Evolutionary conservation across 2,113 vertebrate species (phyloP), one percentile per base, ranked within the genome.

Genomic region (Perca schrenkii): DNA sequence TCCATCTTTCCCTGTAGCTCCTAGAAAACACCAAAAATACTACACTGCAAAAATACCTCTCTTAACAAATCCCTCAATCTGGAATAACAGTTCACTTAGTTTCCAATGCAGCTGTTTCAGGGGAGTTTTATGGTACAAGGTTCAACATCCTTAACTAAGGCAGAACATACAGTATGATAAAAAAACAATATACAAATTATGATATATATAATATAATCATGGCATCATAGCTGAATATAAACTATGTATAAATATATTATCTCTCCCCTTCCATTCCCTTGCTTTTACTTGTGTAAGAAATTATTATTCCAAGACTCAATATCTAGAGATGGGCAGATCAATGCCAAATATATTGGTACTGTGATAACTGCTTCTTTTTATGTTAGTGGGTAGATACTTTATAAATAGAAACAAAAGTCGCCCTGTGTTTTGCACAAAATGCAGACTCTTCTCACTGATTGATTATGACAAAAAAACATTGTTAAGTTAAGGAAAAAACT

Each of bases 1-100:
- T 98, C 97, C 98, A 99, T 99, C 87, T 97, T 98, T 84, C 97
- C 98, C 82, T 99, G 97, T 73, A 99, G 83, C 82, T 99, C 98
- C 98, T 99, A 88, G 79, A 90, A 84, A 4, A 74, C 43, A 72
- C 12, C 64, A 76, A 67, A 36, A 73, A 79, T 10, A 62, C 3
- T 36, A 11, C 3, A 13, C 10, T 66, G 53, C 52, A 83, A 46
- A 69, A 61, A 56, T 22, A 52, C 28, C 17, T 13, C 28, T 31
- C 8, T 66, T 14, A 61, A 82, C 22, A 67, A 73, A 84, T 74
- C 47, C 70, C 15, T 46, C 49, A 75, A 17, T 65, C 54, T 49
- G 34, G 34, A 36, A 6, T 36, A 34, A 28, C 19, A 36, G 1
- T 43, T 64, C n/a, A 58, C 15, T 80, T 70, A 36, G 43, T 57